Evolutionary conservation across 2,113 vertebrate species (phyloP), one percentile per base, ranked within the genome.

Genomic region (Anarhynchus alexandrinus): DNA sequence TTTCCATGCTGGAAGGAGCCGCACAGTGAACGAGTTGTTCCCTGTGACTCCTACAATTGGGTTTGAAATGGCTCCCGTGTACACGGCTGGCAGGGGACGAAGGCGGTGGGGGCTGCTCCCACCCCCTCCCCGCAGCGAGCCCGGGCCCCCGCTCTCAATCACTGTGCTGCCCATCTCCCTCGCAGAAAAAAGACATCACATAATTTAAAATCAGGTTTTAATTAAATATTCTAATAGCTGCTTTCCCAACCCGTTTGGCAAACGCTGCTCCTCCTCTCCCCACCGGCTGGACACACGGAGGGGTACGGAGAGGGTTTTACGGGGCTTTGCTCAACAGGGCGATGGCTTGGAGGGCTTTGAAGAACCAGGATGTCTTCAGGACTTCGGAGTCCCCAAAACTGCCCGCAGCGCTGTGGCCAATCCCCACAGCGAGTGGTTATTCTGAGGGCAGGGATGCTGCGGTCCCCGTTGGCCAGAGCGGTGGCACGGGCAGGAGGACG

Each of bases 221-320:
- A 88, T 82, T 25, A 52, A 47, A 29, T 34, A 36, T 61, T 91
- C 36, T 36, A 77, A 34, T 20, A 43, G 43, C 57, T 65, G n/a
- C 22, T 76, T 82, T 82, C 51, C 42, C 38, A 16, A 3, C 36
- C 14, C 42, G 0, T 40, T 17, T 13, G 32, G 65, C 38, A 78
- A 74, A 49, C 1, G 0, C 30, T 32, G n/a, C 51, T 81, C 21
- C 55, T 86, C 29, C n/a, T 22, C 42, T 45, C 34, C 36, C 34
- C 30, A 5, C 16, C 1, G 0, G 40, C 79, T 10, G 73, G 51
- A 10, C n/a, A 26, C 45, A 13, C 2, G 0, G 52, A 38, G 32
- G 12, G 6, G 40, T 9, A 20, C 1, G 0, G 1, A 18, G 51
- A 1, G 10, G 29, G 29, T 9, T 88, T 72, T n/a, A 8, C 0